Conservation (phyloP, 2,888 invertebrate genomes). For the Phengaris alcon region DNA sequence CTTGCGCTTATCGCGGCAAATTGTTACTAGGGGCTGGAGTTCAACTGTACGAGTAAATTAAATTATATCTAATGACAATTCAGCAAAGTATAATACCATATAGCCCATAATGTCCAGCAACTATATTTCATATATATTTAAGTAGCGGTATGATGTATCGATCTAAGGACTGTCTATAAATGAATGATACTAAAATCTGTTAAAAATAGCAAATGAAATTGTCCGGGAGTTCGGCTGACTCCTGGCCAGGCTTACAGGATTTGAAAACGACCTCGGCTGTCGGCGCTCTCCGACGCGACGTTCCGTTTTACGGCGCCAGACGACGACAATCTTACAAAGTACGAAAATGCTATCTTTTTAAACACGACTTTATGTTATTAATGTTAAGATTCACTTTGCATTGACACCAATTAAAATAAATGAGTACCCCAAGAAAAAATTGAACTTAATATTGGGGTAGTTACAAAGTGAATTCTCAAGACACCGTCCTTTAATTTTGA, state of each 20-base stretch:
- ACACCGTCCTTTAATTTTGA: slow-evolving; percentile 1
- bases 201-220: neutral
- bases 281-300: slow-evolving; percentile 30
- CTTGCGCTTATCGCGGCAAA: no score
- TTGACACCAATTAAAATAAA: slow-evolving; percentile 11
- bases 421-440: slow-evolving; percentile 8
- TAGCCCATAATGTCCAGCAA: no score
- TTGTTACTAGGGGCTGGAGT: no score
- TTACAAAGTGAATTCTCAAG: neutral
- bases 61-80: neutral
- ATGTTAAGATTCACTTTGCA: neutral
- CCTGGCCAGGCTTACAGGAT: slow-evolving; percentile 17
- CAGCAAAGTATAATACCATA: no score
- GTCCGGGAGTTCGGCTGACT: neutral
- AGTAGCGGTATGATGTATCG: neutral
- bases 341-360: slow-evolving; percentile 6
- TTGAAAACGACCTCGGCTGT: slow-evolving; percentile 13
- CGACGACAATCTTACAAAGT: slow-evolving; percentile 30
- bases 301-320: slow-evolving; percentile 35
- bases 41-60: neutral
- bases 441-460: slow-evolving; percentile 9
- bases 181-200: neutral
- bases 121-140: neutral
- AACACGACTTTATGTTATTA: slow-evolving; percentile 2
- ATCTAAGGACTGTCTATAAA: neutral